phyloP scores from a whole-genome alignment of 2,113 vertebrate genomes.

The Xyrauchen texanus region DNA sequence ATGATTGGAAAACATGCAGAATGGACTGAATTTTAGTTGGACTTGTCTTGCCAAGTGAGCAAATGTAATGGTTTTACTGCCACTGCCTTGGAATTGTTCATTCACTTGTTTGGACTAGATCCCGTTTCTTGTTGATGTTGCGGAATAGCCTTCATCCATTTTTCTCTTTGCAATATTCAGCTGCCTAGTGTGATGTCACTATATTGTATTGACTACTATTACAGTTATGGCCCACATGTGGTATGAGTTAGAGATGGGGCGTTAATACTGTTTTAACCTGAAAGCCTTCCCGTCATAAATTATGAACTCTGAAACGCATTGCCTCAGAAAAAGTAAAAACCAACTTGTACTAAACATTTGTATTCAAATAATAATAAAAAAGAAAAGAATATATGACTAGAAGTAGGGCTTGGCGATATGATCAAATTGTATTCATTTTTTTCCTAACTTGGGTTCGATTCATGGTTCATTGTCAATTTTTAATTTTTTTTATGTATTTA shows the following conservation, averaged over 20 bases:
- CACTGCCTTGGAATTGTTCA: slow-evolving; percentile 29
- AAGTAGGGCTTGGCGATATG: no score
- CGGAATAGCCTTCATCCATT: background rate
- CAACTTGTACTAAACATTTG: no score
- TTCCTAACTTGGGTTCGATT: no score
- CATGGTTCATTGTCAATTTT: no score
- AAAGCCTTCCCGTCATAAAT: no score
- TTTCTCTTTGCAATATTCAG: background rate
- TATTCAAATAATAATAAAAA: no score
- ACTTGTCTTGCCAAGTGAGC: slow-evolving; percentile 48
- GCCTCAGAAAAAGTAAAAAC: no score
- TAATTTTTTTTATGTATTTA: no score
- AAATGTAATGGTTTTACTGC: slow-evolving; percentile 32
- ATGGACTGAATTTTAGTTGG: slow-evolving; percentile 3
- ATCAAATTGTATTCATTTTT: no score
- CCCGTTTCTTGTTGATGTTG: background rate
- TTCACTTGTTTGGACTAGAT: background rate
- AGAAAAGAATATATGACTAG: no score
- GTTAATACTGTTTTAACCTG: background rate
- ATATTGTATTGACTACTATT: background rate
- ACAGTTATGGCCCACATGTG: background rate
- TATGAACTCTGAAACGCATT: no score
- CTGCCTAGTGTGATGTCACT: background rate
- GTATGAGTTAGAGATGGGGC: background rate
- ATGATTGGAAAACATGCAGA: slow-evolving; percentile 23